Conservation (phyloP, 2,113 vertebrate genomes). For the Colistium nudipinnis region DNA sequence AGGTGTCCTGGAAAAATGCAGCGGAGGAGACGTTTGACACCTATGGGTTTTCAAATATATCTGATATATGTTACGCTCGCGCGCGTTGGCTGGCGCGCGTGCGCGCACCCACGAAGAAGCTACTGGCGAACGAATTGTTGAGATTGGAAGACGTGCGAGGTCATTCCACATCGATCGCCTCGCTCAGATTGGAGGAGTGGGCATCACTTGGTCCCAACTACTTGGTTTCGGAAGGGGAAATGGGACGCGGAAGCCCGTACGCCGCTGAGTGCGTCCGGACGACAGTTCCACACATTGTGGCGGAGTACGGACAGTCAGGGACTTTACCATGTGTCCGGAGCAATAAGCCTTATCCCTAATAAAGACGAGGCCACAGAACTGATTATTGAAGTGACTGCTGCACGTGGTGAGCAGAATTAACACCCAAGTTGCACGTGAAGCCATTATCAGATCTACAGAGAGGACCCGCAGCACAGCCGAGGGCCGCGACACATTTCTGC, state of each 20-base stretch:
- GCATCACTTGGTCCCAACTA: background rate
- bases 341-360: background rate
- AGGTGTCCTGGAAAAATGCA: background rate
- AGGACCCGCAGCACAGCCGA: background rate
- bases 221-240: too few relatives aligned
- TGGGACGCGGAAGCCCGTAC: too few relatives aligned
- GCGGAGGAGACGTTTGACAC: background rate
- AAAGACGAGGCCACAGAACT: background rate
- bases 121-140: too few relatives aligned
- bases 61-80: too few relatives aligned
- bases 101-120: too few relatives aligned
- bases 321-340: background rate
- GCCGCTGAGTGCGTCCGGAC: background rate
- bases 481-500: background rate
- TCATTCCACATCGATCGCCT: too few relatives aligned
- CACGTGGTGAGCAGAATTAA: background rate
- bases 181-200: background rate
- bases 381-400: background rate
- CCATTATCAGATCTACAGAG: background rate
- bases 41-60: too few relatives aligned
- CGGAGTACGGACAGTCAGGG: background rate
- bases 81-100: too few relatives aligned
- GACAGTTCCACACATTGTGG: background rate
- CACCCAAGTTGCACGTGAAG: background rate
- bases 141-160: too few relatives aligned